phyloP scores from a whole-genome alignment of 2,113 vertebrate genomes.

The Gymnarchus niloticus region DNA sequence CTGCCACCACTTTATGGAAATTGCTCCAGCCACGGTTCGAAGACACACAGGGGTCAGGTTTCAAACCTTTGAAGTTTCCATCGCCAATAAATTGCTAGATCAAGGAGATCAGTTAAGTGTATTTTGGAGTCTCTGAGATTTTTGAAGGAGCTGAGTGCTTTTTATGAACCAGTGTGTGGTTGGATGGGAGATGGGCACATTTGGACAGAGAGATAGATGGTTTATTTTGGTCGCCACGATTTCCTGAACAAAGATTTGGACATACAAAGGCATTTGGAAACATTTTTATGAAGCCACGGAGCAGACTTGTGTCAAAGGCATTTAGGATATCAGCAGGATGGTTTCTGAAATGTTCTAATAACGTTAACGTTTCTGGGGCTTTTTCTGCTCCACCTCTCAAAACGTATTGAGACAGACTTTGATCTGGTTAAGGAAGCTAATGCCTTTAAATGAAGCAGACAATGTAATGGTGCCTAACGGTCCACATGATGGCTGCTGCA shows the following conservation, averaged over 20 bases:
- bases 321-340: background rate
- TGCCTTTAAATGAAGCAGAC: conserved; percentile 1
- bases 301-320: conserved; percentile 1
- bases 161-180: conserved; percentile 41
- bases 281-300: background rate
- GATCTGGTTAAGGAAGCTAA: conserved; percentile 7
- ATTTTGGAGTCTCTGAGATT: conserved; percentile 47
- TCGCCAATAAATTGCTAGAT: conserved; percentile 61
- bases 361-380: no score
- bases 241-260: background rate
- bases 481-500: background rate
- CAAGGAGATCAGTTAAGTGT: conserved; percentile 62
- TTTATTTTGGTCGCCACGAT: background rate
- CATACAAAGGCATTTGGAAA: background rate
- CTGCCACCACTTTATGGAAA: conserved; percentile 40
- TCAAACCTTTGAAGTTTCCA: conserved; percentile 58
- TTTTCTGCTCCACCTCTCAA: background rate
- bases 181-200: background rate
- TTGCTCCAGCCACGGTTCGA: conserved; percentile 50
- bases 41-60: conserved; percentile 52
- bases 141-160: conserved; percentile 38
- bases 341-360: conserved; percentile 6
- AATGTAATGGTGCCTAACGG: background rate
- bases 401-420: background rate
- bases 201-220: background rate